Evolutionary conservation across 2,888 invertebrate genomes (phyloP), one percentile per base, ranked within the genome.

Genomic region (Liopterus haemorrhoidalis): DNA sequence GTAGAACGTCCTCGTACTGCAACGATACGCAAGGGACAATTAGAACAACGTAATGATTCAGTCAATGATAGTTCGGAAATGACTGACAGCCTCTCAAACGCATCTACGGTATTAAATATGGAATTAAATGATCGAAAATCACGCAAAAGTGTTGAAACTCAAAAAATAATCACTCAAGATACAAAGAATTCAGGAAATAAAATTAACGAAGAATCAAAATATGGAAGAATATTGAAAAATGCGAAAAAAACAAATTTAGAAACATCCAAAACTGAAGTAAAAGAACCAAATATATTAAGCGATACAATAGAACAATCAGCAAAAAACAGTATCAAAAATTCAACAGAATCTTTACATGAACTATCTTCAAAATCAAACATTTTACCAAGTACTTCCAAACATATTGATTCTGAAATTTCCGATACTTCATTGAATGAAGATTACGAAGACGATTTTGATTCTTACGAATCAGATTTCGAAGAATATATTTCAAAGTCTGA

Each of bases 381-480:
- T n/a, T n/a, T n/a, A n/a, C n/a, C n/a, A n/a, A n/a, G n/a, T n/a
- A n/a, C n/a, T n/a, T n/a, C n/a, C n/a, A n/a, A n/a, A n/a, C n/a
- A n/a, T n/a, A n/a, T n/a, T n/a, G n/a, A n/a, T n/a, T n/a, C n/a
- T n/a, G n/a, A n/a, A n/a, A n/a, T n/a, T n/a, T n/a, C n/a, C n/a
- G n/a, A n/a, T n/a, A n/a, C n/a, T n/a, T n/a, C n/a, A n/a, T n/a
- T n/a, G n/a, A n/a, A 59, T 24, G 39, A 54, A 19, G 61, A 67
- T 12, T 74, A 75, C 52, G 74, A 74, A 31, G 75, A 75, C 55
- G 75, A 75, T 57, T 75, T 75, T 56, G 74, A 75, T 49, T 73
- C 74, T 0, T 75, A 75, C 54, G 74, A 74, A 57, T 75, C 75
- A 1, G 76, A 76, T 59, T 76, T 76, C 54, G 76, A 76, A 45